Evolutionary conservation across 2,888 invertebrate genomes (phyloP), one percentile per base, ranked within the genome.

Genomic region (Spilosoma lubricipeda): DNA sequence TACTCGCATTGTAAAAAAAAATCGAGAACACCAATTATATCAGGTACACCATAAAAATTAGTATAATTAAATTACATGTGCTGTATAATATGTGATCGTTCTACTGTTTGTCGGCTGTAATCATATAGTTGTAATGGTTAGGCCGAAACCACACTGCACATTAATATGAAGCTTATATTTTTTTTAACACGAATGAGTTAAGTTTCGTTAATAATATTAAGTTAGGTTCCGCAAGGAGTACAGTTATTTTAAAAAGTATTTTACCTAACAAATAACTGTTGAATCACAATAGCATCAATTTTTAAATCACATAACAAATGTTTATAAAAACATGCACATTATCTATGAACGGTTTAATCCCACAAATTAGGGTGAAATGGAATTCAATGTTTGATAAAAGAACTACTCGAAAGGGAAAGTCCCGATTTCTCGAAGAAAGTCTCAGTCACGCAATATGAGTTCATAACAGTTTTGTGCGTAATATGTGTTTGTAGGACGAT

Each of bases 61-160:
- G 77, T 78, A 72, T 77, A 74, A 80, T 84, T 79, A 77, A 80
- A 84, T 80, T 77, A 84, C 78, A 66, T 78, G 64, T 76, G 68
- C 39, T 70, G 33, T 71, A 75, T 74, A 75, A 72, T 80, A 36
- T 68, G 68, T 71, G 75, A 80, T 80, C 73, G 48, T 27, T 33
- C 52, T 71, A 74, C 70, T 67, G 77, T 78, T 78, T 69, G 45
- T 18, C 59, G 73, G 73, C 39, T 27, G 33, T 80, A 74, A 78
- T 77, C 67, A 65, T 56, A 66, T 45, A 36, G 27, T 23, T 45
- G 3, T 42, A 11, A 36, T 52, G 30, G 73, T 66, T 27, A 59
- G 33, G 27, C 39, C 67, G 20, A 15, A 18, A 48, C 13, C n/a
- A 59, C 56, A 59, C 56, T 59, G 56, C 13, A 59, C 27, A 59